A percentile compares a stretch with the other conserved stretches of the same genome.
phyloP scores from a whole-genome alignment of 1,140 invertebrate species.

The Meloidogyne chitwoodi region DNA sequence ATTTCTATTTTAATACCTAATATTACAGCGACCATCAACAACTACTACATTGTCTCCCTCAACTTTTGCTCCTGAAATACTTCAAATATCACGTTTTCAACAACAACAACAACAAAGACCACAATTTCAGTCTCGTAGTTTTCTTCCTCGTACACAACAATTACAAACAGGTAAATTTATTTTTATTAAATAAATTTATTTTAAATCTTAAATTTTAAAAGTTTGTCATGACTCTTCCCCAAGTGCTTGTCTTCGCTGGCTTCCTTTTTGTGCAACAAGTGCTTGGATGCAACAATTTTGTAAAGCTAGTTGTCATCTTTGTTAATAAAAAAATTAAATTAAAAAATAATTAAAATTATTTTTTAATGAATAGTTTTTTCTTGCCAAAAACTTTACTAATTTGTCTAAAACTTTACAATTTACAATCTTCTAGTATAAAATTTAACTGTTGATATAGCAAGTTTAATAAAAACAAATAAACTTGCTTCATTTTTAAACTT shows the following conservation, averaged over 20 bases:
- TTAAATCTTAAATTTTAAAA: background rate
- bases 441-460: too few species aligned
- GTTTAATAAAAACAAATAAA: too few species aligned
- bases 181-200: background rate
- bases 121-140: background rate
- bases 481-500: too few species aligned
- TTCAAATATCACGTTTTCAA: background rate
- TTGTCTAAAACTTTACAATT: too few species aligned
- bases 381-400: too few species aligned
- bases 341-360: background rate
- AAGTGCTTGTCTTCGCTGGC: slow-evolving; percentile 20
- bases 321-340: slow-evolving; percentile 22
- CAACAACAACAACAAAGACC: background rate
- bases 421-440: too few species aligned
- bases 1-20: too few species aligned
- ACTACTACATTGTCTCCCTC: background rate
- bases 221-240: slow-evolving; percentile 26
- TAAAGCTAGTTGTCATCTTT: slow-evolving; percentile 33
- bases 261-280: slow-evolving; percentile 29
- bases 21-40: background rate
- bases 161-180: slow-evolving; percentile 12
- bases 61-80: background rate
- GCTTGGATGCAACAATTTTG: slow-evolving; percentile 35
- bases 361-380: background rate
- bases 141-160: background rate